These are phyloP conservation scores for Pachypsylla venusta DNA, from an alignment of 1,140 invertebrate species.

Conservation along the genomic window DNA sequence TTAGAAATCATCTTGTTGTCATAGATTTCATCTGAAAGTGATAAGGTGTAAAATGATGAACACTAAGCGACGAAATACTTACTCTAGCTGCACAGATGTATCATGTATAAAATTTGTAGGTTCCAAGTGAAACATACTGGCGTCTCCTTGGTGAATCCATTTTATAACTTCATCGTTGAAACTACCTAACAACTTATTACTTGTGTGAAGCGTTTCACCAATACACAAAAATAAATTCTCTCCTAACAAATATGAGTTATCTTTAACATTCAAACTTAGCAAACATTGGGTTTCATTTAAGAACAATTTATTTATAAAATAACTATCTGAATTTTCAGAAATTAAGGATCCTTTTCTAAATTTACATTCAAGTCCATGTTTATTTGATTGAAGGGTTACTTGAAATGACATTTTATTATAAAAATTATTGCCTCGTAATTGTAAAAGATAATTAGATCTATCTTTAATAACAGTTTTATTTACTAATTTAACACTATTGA, in stretches of 20 bases:
- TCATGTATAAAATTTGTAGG: not conserved
- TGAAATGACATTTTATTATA: not conserved
- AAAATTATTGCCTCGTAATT: not conserved
- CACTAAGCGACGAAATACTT: not conserved
- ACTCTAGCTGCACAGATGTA: not conserved
- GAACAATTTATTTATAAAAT: not conserved
- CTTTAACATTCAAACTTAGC: not conserved
- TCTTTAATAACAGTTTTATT: constrained; percentile 13
- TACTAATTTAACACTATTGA: constrained; percentile 13
- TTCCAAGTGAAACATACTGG: not conserved
- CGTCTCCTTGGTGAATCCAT: constrained; percentile 18
- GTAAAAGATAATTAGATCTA: not conserved
- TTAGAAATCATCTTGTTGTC: no score
- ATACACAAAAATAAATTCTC: constrained; percentile 1
- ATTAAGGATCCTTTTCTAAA: not conserved
- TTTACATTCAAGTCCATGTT: constrained; percentile 13
- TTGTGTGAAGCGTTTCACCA: not conserved
- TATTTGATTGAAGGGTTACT: not conserved
- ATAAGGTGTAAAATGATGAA: not conserved
- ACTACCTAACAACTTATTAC: constrained; percentile 9
- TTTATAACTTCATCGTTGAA: constrained; percentile 15
- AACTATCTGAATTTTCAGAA: constrained; percentile 1
- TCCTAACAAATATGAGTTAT: not conserved
- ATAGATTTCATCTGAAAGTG: no score
- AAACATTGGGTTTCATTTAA: constrained; percentile 4